phyloP scores from a whole-genome alignment of 2,888 invertebrate species.

The Dromius quadrimaculatus region DNA sequence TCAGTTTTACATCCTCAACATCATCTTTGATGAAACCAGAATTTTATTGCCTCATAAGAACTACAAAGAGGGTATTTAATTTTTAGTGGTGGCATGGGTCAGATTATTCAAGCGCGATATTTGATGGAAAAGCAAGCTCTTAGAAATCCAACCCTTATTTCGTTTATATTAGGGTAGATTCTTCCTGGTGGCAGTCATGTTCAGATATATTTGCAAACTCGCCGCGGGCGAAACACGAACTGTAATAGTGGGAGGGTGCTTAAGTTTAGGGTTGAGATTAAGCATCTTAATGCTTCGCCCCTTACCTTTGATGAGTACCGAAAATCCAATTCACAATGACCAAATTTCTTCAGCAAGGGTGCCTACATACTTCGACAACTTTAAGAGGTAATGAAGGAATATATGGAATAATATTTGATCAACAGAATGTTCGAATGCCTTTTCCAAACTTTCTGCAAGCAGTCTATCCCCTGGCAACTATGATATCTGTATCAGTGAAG shows the following conservation, averaged over 20 bases:
- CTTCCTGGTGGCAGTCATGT: neutral
- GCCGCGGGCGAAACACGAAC: constrained; percentile 54
- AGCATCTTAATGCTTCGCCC: constrained; percentile 54
- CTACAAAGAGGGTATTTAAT: constrained; percentile 38
- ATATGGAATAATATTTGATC: too few species aligned
- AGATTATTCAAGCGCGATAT: constrained; percentile 2
- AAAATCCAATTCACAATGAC: constrained; percentile 21
- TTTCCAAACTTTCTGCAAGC: too few species aligned
- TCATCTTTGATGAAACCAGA: constrained; percentile 15
- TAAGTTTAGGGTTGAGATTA: too few species aligned
- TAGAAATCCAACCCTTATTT: constrained; percentile 1
- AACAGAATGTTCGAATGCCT: too few species aligned
- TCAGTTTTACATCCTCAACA: constrained; percentile 6
- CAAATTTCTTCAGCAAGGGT: too few species aligned
- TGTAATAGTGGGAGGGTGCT: constrained; percentile 51
- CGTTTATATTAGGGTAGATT: neutral
- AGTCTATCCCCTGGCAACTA: too few species aligned
- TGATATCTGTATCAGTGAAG: too few species aligned
- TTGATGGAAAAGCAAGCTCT: neutral
- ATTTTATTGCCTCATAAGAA: constrained; percentile 22
- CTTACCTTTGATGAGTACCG: constrained; percentile 50
- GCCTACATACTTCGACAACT: too few species aligned
- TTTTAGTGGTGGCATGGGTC: constrained; percentile 35
- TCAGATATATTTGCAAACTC: constrained; percentile 57
- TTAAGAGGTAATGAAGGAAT: too few species aligned